phyloP scores from a whole-genome alignment of 2,113 vertebrate species.

The Scytalopus superciliaris region DNA sequence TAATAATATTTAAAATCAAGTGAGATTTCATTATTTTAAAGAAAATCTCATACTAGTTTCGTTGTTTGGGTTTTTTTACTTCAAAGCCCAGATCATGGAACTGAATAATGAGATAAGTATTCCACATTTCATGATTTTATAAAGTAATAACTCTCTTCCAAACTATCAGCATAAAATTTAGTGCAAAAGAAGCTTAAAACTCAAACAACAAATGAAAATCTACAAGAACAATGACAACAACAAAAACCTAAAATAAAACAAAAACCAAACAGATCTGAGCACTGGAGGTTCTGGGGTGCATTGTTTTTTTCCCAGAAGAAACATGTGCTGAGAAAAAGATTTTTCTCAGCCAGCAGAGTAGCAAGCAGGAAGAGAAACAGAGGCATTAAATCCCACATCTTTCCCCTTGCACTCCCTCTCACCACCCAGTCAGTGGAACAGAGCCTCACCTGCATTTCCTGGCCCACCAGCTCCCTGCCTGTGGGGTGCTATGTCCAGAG shows the following conservation, averaged over 20 bases:
- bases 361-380: not conserved
- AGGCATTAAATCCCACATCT: not conserved
- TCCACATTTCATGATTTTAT: not conserved
- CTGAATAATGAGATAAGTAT: not conserved
- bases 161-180: not conserved
- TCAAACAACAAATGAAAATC: not conserved
- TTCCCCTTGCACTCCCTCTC: not conserved
- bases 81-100: not conserved
- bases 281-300: not conserved
- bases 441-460: not conserved
- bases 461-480: not conserved
- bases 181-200: not conserved
- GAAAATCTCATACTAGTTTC: not conserved
- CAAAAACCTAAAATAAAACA: too few relatives aligned
- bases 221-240: too few relatives aligned
- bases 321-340: not conserved
- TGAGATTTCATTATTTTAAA: not conserved
- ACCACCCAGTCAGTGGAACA: accelerated
- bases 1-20: not conserved
- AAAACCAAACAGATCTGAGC: not conserved
- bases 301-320: not conserved
- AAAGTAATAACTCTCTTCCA: not conserved
- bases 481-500: accelerated
- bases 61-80: not conserved
- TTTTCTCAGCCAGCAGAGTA: not conserved